A percentile compares a stretch with the other conserved stretches of the same genome.
phyloP scores from a whole-genome alignment of 2,797 vertebrate species.

The Hydrocynus forskahlii region DNA sequence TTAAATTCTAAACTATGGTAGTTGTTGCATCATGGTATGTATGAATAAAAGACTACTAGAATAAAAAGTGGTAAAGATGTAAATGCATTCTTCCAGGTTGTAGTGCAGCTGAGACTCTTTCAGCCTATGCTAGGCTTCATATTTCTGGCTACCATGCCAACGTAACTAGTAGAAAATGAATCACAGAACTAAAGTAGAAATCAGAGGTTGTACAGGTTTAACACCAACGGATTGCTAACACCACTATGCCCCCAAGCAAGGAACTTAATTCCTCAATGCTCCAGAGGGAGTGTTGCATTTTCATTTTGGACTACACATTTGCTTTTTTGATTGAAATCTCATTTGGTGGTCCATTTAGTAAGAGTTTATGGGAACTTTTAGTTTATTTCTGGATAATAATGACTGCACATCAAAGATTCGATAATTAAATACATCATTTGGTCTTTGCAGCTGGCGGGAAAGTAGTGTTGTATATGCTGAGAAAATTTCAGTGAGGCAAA shows the following conservation, averaged over 20 bases:
- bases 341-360: not conserved
- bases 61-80: not conserved
- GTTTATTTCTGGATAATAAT: not conserved
- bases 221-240: not conserved
- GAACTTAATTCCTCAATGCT: not conserved
- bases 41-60: not conserved
- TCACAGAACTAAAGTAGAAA: not conserved
- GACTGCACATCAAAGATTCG: not conserved
- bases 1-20: not conserved
- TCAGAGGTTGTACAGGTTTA: not conserved
- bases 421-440: slow-evolving; percentile 23
- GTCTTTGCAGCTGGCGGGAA: slow-evolving; percentile 17
- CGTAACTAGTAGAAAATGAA: not conserved
- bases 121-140: too few relatives aligned
- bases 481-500: slow-evolving; percentile 26
- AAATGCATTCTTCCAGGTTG: not conserved
- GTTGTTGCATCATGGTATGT: too few relatives aligned
- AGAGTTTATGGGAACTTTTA: slow-evolving; percentile 1
- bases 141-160: not conserved
- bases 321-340: not conserved
- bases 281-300: not conserved
- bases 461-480: slow-evolving; percentile 13
- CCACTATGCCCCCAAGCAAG: slow-evolving; percentile 5
- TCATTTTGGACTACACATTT: too few relatives aligned
- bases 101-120: not conserved